phyloP scores from a whole-genome alignment of 1,140 invertebrate species.

The fruit fly (Drosophila melanogaster) region Release_6_plus_ISO1_MT NT_037436.4:12229001-12229500 shows the following conservation, averaged over 20 bases:
- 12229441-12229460: not conserved
- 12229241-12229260: not conserved
- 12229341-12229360: conserved; percentile 4
- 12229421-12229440: conserved; percentile 23
- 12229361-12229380: not conserved
- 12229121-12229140: conserved; percentile 6
- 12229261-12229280: conserved; percentile 32
- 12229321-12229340: conserved; percentile 7
- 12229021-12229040: too few species aligned
- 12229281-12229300: conserved; percentile 27
- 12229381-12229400: conserved; percentile 65
- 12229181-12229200: conserved; percentile 48
- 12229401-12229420: conserved; percentile 48
- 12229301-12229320: conserved; percentile 49
- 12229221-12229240: conserved; percentile 12
- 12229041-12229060: too few species aligned
- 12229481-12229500: conserved; percentile 81
- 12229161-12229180: conserved; percentile 35
- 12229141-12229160: not conserved
- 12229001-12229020: too few species aligned
- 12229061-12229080: too few species aligned
- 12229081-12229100: too few species aligned
- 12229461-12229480: conserved; percentile 71
- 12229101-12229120: not conserved
- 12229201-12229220: conserved; percentile 39